A percentile compares a stretch with the other conserved stretches of the same genome.
These are phyloP conservation scores for Battus philenor DNA, from an alignment of 1,140 invertebrate species.

Conservation along the genomic window DNA sequence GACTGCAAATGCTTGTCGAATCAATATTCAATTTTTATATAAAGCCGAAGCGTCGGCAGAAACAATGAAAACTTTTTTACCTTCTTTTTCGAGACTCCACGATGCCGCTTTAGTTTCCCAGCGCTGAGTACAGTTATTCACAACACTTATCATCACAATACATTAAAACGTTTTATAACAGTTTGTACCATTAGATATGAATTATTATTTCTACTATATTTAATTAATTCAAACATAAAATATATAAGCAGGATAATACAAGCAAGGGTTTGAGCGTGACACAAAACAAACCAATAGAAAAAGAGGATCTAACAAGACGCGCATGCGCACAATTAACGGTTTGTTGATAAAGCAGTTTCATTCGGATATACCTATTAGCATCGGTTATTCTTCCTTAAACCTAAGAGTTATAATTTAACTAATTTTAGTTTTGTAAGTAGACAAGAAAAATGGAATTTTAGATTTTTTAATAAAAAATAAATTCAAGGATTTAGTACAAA, in stretches of 20 bases:
- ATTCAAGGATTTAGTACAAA: too few relatives aligned
- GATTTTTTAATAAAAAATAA: too few relatives aligned
- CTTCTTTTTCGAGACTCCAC: slow-evolving; percentile 76
- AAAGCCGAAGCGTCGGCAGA: slow-evolving; percentile 50
- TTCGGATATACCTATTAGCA: too few relatives aligned
- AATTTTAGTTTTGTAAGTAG: too few relatives aligned
- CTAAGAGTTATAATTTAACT: background rate
- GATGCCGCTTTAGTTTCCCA: slow-evolving; percentile 74
- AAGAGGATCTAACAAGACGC: slow-evolving; percentile 55
- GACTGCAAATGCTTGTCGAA: slow-evolving; percentile 16
- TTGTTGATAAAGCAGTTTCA: slow-evolving; percentile 55
- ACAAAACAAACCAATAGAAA: slow-evolving; percentile 72
- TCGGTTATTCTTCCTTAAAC: too few relatives aligned
- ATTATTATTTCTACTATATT: slow-evolving; percentile 40
- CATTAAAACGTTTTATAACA: slow-evolving; percentile 55
- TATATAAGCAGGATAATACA: slow-evolving; percentile 64
- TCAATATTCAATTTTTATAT: slow-evolving; percentile 56
- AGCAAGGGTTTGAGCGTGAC: slow-evolving; percentile 66
- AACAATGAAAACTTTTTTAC: slow-evolving; percentile 73
- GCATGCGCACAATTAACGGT: slow-evolving; percentile 53
- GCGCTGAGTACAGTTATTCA: slow-evolving; percentile 70
- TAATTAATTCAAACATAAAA: slow-evolving; percentile 59
- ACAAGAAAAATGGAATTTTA: too few relatives aligned
- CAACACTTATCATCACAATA: slow-evolving; percentile 75
- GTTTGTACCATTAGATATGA: slow-evolving; percentile 58